These are phyloP conservation scores for Horisme vitalbata DNA, from an alignment of 2,888 invertebrate species.

Conservation along the genomic window DNA sequence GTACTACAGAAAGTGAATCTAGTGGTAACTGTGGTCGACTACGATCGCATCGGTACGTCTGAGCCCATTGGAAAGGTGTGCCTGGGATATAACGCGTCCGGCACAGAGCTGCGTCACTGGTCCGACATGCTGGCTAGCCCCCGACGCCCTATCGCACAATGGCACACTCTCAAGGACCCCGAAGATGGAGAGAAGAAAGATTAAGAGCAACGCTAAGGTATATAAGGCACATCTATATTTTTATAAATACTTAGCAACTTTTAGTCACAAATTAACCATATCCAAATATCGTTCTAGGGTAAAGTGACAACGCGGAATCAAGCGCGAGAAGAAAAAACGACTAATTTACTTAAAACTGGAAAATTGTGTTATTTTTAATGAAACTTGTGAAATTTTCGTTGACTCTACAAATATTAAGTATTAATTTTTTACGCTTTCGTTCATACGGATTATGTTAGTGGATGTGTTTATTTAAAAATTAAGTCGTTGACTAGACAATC, in stretches of 20 bases:
- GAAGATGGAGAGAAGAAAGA: constrained; percentile 96
- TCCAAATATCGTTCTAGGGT: constrained; percentile 12
- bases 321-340: constrained; percentile 8
- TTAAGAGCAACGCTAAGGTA: constrained; percentile 70
- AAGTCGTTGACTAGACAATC: too few species aligned
- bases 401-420: constrained; percentile 8
- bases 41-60: constrained; percentile 99
- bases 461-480: background rate
- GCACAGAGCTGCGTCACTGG: constrained; percentile 99
- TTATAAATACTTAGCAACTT: too few species aligned
- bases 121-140: constrained; percentile 99
- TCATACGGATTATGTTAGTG: background rate
- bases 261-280: too few species aligned
- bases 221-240: background rate
- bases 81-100: constrained; percentile 98
- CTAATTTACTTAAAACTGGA: constrained; percentile 1
- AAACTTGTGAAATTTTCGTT: constrained; percentile 5
- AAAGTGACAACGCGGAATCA: constrained; percentile 2
- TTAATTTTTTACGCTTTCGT: background rate
- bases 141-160: constrained; percentile 99
- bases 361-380: constrained; percentile 8
- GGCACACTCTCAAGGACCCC: constrained; percentile 99
- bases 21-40: constrained; percentile 99
- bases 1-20: constrained; percentile 97
- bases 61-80: constrained; percentile 99